Percentiles rank a stretch among this genome's conserved stretches.
These are phyloP conservation scores for Ostrea denselamellosa DNA, from an alignment of 1,140 invertebrate genomes.

Conservation along the genomic window DNA sequence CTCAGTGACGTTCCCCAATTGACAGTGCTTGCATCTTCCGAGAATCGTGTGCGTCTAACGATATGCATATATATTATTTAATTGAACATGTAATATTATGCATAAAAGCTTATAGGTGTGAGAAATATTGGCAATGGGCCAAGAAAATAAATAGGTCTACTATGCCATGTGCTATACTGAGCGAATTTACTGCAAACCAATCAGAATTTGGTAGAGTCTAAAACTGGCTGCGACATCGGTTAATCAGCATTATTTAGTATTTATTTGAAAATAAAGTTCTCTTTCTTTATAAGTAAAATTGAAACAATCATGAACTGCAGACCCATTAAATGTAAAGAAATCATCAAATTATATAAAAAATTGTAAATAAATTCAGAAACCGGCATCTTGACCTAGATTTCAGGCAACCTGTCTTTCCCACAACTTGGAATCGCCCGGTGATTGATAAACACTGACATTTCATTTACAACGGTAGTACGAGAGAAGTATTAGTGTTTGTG, in stretches of 20 bases:
- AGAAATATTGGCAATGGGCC: slow-evolving; percentile 1
- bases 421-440: slow-evolving; percentile 15
- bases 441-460: slow-evolving; percentile 52
- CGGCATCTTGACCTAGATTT: slow-evolving; percentile 48
- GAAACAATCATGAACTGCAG: background rate
- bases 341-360: background rate
- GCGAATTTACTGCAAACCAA: slow-evolving; percentile 31
- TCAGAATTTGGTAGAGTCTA: slow-evolving; percentile 35
- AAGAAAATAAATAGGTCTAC: slow-evolving; percentile 36
- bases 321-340: background rate
- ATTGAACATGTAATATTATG: slow-evolving; percentile 3
- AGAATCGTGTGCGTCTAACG: background rate
- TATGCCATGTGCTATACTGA: slow-evolving; percentile 31
- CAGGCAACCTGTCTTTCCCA: background rate
- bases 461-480: slow-evolving; percentile 43
- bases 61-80: background rate
- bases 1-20: background rate
- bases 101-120: background rate
- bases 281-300: background rate
- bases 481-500: background rate
- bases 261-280: background rate
- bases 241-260: background rate
- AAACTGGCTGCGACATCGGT: background rate
- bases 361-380: background rate
- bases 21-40: background rate